Evolutionary conservation across 2,797 vertebrate species (phyloP), one percentile per base, ranked within the genome.

Genomic region (Falco cherrug): DNA sequence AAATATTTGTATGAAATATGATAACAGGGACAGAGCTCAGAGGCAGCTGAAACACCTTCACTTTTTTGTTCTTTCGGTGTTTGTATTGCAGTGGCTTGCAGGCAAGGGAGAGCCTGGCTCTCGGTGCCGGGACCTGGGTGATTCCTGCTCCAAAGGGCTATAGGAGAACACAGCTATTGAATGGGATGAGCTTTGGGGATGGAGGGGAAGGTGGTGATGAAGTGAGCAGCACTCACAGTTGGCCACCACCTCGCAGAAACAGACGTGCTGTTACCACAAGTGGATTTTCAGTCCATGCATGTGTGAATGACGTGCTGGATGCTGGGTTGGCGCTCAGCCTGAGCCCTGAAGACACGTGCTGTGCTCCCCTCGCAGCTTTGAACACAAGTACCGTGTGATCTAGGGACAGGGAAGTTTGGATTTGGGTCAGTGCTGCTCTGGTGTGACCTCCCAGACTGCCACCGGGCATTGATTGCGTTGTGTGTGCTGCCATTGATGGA

Each of bases 261-360:
- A 97, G 96, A 96, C 96, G 75, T 92, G 92, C 92, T 89, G 93
- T 95, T 96, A 95, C 89, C 93, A 80, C 95, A 93, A 96, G 95
- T 91, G 95, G 95, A 89, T 93, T 93, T 95, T 69, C 95, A 94
- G 92, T 93, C 86, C 48, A 68, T 82, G 92, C 92, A 95, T 91
- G 96, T 97, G 95, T 0, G 90, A 97, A 96, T 67, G 92, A 94
- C 92, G 24, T 90, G 92, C 75, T 83, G 90, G 89, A 35, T 95
- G 92, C 92, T 63, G 95, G 51, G 59, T 39, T 96, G 96, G 95
- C 93, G 3, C 89, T 63, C 90, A 92, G 95, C 93, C 96, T 65
- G 90, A 84, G 93, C 86, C 88, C 95, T 77, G 88, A 75, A 18
- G 33, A 17, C 94, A 26, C 2, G 56, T 70, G 63, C 86, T 45